A percentile compares a stretch with the other conserved stretches of the same genome.
Evolutionary conservation across 2,113 vertebrate genomes (phyloP).

Genomic region (Deroptyus accipitrinus): DNA sequence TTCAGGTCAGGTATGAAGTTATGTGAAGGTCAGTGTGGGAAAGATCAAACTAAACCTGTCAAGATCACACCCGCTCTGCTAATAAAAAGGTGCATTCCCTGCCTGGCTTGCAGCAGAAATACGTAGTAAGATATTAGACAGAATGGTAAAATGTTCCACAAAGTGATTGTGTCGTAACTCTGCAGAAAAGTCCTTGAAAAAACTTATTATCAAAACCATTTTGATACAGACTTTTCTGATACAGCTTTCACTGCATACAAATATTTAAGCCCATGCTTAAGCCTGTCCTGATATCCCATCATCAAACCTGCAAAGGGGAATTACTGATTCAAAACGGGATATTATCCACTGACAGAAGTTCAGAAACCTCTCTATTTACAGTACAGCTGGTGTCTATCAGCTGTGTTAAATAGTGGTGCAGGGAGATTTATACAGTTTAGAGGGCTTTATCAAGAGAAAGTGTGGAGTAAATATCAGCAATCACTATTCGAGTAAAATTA

Average conservation of each 20-base stretch:
- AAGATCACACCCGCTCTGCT: background rate
- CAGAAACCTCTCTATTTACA: slow-evolving; percentile 13
- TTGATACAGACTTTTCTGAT: background rate
- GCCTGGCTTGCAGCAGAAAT: background rate
- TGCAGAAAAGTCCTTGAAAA: background rate
- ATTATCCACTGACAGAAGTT: slow-evolving; percentile 14
- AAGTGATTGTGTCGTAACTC: background rate
- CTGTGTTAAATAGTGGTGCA: background rate
- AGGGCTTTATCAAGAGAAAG: background rate
- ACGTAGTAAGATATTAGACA: background rate
- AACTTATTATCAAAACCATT: background rate
- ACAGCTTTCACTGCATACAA: background rate
- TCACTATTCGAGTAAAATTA: background rate
- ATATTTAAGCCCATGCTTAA: slow-evolving; percentile 1
- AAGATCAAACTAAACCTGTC: slow-evolving; percentile 24
- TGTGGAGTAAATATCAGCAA: background rate
- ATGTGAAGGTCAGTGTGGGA: background rate
- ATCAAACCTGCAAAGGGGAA: background rate
- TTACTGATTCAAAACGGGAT: slow-evolving; percentile 9
- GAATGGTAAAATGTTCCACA: background rate
- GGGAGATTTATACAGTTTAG: background rate
- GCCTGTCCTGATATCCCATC: background rate
- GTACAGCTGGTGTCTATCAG: slow-evolving; percentile 22
- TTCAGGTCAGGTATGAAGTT: background rate
- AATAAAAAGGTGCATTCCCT: background rate